Conservation (phyloP, 2,888 invertebrate species). For the Erannis defoliaria region DNA sequence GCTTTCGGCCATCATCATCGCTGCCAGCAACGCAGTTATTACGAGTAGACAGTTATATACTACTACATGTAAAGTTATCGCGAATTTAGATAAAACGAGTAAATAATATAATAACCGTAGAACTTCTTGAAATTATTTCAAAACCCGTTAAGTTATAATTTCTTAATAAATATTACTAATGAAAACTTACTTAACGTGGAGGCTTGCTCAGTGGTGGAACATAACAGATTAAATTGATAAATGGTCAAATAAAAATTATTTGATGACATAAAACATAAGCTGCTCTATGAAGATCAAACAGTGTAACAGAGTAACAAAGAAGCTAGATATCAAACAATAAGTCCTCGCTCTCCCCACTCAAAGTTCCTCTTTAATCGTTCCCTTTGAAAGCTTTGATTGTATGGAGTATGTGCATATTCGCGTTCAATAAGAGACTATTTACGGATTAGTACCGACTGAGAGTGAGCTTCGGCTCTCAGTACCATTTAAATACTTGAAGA, state of each 20-base stretch:
- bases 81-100: no score
- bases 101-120: no score
- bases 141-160: no score
- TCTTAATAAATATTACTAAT: no score
- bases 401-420: conserved; percentile 45
- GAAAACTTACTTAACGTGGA: no score
- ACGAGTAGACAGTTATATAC: no score
- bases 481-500: conserved; percentile 50
- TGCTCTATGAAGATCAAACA: conserved; percentile 34
- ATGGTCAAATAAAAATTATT: conserved; percentile 3
- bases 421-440: conserved; percentile 42
- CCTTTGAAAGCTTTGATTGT: conserved; percentile 42
- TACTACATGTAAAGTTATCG: no score
- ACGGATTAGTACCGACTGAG: conserved; percentile 39
- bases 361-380: conserved; percentile 41
- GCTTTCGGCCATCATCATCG: no score
- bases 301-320: conserved; percentile 25
- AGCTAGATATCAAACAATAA: conserved; percentile 42
- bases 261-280: not conserved
- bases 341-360: conserved; percentile 34
- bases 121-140: no score
- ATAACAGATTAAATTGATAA: not conserved
- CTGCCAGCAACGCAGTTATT: no score
- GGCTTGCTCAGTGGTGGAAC: no score
- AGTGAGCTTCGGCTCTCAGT: conserved; percentile 45